Base-by-base conservation (phyloP, 2,888 invertebrate species). In the Diachrysia chrysitis region DNA sequence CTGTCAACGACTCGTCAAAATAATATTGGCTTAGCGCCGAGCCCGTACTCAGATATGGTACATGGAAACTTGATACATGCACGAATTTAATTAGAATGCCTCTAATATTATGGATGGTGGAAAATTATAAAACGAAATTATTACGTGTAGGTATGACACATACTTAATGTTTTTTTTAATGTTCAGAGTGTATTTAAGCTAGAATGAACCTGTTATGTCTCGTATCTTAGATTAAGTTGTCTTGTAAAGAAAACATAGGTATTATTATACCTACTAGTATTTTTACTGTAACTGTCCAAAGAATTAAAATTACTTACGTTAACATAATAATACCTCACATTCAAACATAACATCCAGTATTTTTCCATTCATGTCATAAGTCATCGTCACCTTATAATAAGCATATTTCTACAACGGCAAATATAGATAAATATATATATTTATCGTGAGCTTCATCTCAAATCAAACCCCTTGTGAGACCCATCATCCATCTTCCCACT, bases 1-100 rank as follows among this genome's bases (percentile, higher is more conserved):
- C 93, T 95, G 94, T 94, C 94, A 94, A 92, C 94, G 93, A 93
- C 94, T 94, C 93, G 92, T 95, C 94, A 94, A 94, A 95, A 94
- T 94, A 93, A 93, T 92, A 94, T 93, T 93, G 92, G 93, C 92
- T 94, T 93, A 93, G 87, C 90, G 88, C 87, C 80, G 89, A 87
- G 87, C 89, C 86, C 88, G 90, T 88, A 89, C 85, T 87, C 85
- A 89, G 87, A 89, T 85, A 87, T 84, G 86, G 87, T 90, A 89
- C 86, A 85, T 82, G 86, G 90, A 87, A 90, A 92, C 90, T 90
- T 90, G 90, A 92, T 92, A 93, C 89, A 82, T 84, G 89, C 89
- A 88, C 87, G 88, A 90, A 90, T 91, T 93, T 91, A 92, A 92
- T 93, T 89, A 88, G 78, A 83, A 85, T 82, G 76, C 81, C 79